Conservation (phyloP, 1,140 invertebrate genomes). For the Odontomachus brunneus region DNA sequence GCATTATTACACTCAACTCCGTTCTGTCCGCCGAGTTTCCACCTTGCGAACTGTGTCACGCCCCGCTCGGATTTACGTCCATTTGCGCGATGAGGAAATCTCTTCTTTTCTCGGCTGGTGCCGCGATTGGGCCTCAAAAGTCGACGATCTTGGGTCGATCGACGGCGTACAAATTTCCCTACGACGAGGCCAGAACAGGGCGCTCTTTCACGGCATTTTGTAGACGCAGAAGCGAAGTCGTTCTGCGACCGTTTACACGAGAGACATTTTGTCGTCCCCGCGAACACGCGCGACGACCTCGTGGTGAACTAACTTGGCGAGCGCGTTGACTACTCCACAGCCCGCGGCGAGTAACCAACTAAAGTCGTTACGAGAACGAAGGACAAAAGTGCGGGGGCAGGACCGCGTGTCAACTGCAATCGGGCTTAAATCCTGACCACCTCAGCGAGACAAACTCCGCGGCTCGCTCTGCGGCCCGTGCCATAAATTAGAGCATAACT, state of each 20-base stretch:
- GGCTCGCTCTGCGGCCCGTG: slow-evolving; percentile 15
- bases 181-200: too few species aligned
- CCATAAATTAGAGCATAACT: slow-evolving; percentile 73
- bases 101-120: too few species aligned
- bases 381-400: slow-evolving; percentile 26
- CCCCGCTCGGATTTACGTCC: neutral
- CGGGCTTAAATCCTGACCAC: slow-evolving; percentile 48
- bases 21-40: neutral
- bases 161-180: too few species aligned
- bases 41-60: neutral
- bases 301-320: slow-evolving; percentile 29
- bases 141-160: too few species aligned
- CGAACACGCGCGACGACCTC: neutral
- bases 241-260: neutral
- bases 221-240: neutral
- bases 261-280: slow-evolving; percentile 3
- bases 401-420: slow-evolving; percentile 38
- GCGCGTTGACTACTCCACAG: slow-evolving; percentile 9
- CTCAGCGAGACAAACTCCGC: slow-evolving; percentile 42
- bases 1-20: slow-evolving; percentile 1
- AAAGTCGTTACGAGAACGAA: slow-evolving; percentile 45
- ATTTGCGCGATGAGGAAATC: neutral
- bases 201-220: too few species aligned
- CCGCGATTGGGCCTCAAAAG: too few species aligned
- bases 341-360: slow-evolving; percentile 21